Percentiles rank a stretch among this genome's conserved stretches.
Conservation (phyloP, 2,797 vertebrate species). For the Odontamblyopus lacepedii region DNA sequence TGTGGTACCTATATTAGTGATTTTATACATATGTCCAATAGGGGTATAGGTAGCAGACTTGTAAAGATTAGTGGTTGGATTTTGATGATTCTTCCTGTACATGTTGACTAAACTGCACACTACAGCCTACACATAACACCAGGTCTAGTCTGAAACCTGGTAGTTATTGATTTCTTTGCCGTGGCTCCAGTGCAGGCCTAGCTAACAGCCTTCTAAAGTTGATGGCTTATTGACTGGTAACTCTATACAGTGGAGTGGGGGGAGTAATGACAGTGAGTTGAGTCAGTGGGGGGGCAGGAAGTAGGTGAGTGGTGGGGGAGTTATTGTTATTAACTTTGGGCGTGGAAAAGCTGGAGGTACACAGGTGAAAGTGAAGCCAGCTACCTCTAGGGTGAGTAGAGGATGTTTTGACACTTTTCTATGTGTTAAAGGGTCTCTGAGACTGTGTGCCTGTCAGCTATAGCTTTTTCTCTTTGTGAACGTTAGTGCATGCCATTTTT, state of each 20-base stretch:
- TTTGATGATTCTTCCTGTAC: background rate
- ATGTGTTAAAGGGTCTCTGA: conserved; percentile 16
- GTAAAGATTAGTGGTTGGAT: background rate
- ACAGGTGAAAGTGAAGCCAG: conserved; percentile 66
- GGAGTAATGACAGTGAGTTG: conserved; percentile 53
- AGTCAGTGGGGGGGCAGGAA: conserved; percentile 66
- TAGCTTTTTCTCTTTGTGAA: conserved; percentile 68
- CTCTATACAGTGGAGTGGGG: conserved; percentile 58
- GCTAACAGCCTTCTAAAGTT: conserved; percentile 47
- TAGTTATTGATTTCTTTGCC: conserved; percentile 54
- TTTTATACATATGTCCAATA: background rate
- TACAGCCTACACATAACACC: conserved; percentile 6
- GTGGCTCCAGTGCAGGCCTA: conserved; percentile 50
- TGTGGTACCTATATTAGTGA: background rate
- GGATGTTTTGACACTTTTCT: conserved; percentile 20
- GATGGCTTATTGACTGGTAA: conserved; percentile 67
- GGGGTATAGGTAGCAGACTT: background rate
- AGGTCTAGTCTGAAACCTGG: conserved; percentile 46
- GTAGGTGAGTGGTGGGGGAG: conserved; percentile 67
- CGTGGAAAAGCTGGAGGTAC: conserved; percentile 70
- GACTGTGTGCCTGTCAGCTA: background rate
- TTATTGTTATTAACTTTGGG: conserved; percentile 54
- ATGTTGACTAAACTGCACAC: background rate
- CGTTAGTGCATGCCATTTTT: conserved; percentile 96
- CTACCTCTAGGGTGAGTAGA: conserved; percentile 53